Percentiles rank a stretch among this genome's conserved stretches.
phyloP scores from a whole-genome alignment of 2,797 vertebrate genomes.

The Gallirallus australis region DNA sequence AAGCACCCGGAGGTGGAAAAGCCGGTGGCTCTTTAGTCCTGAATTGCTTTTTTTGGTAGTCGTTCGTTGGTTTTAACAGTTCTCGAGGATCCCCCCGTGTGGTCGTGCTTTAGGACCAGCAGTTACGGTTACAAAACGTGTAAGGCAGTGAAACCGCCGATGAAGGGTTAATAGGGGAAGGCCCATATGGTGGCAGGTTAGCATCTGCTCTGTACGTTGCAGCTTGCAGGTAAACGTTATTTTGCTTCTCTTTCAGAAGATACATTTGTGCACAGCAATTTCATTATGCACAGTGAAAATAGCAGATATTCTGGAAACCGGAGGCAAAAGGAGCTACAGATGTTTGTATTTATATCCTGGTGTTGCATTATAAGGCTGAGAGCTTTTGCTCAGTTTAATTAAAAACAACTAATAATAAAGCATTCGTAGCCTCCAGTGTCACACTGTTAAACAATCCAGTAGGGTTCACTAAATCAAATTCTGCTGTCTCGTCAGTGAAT shows the following conservation, averaged over 20 bases:
- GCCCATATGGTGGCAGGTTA: not conserved
- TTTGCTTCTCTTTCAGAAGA: not conserved
- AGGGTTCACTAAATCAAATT: not conserved
- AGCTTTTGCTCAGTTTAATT: not conserved
- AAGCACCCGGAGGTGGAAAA: rapidly evolving
- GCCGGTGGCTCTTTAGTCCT: not conserved
- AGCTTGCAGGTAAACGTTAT: too few relatives aligned
- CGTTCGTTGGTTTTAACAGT: not conserved
- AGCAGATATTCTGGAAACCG: not conserved
- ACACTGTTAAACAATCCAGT: not conserved
- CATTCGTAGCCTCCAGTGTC: not conserved
- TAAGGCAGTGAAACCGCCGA: rapidly evolving
- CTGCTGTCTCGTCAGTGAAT: not conserved
- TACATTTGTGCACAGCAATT: not conserved
- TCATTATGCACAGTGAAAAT: not conserved
- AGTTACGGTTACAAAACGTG: rapidly evolving
- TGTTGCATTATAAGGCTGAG: rapidly evolving
- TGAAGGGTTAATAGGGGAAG: not conserved
- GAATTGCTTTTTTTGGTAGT: rapidly evolving
- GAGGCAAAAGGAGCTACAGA: not conserved
- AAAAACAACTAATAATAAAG: not conserved
- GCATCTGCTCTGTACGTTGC: rapidly evolving
- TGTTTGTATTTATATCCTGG: not conserved
- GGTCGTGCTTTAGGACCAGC: not conserved
- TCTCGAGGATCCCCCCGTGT: rapidly evolving